A percentile compares a stretch with the other conserved stretches of the same genome.
Evolutionary conservation across 2,797 vertebrate genomes (phyloP).

Genomic region (Buphagus erythrorhynchus): DNA sequence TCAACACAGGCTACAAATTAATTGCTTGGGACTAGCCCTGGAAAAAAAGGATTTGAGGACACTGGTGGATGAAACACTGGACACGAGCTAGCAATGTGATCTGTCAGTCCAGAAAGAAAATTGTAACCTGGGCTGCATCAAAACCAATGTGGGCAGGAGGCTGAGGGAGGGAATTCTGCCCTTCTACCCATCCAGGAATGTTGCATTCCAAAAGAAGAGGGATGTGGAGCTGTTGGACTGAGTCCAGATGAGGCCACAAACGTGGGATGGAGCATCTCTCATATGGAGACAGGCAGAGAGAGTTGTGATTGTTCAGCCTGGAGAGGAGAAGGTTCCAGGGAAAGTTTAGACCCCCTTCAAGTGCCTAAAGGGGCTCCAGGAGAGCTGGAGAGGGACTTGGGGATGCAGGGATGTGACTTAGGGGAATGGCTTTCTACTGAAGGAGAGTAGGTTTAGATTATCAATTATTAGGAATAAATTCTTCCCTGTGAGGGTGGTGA

Average conservation of each 20-base stretch:
- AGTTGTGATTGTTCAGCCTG: not conserved
- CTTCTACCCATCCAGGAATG: not conserved
- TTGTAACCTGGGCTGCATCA: not conserved
- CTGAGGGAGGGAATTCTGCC: not conserved
- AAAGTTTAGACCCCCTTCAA: not conserved
- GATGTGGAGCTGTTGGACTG: accelerated
- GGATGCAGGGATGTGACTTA: not conserved
- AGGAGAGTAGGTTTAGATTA: not conserved
- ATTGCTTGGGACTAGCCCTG: not conserved
- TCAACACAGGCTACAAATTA: not conserved
- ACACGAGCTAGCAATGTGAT: not conserved
- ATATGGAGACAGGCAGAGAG: too few relatives aligned
- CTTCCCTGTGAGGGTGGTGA: accelerated
- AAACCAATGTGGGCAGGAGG: accelerated
- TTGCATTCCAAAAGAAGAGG: not conserved
- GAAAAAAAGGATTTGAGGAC: not conserved
- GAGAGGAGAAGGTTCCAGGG: not conserved
- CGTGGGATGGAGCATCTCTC: not conserved
- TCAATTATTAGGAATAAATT: not conserved
- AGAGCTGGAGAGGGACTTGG: not conserved
- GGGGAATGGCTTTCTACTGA: not conserved
- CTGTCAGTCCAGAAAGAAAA: not conserved
- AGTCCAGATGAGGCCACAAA: not conserved
- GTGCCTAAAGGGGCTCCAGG: not conserved
- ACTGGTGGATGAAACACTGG: not conserved